Percentiles rank a stretch among this genome's conserved stretches.
These are phyloP conservation scores for human DNA, from an alignment of 2,113 vertebrate genomes.

Conservation along the genomic window DNA sequence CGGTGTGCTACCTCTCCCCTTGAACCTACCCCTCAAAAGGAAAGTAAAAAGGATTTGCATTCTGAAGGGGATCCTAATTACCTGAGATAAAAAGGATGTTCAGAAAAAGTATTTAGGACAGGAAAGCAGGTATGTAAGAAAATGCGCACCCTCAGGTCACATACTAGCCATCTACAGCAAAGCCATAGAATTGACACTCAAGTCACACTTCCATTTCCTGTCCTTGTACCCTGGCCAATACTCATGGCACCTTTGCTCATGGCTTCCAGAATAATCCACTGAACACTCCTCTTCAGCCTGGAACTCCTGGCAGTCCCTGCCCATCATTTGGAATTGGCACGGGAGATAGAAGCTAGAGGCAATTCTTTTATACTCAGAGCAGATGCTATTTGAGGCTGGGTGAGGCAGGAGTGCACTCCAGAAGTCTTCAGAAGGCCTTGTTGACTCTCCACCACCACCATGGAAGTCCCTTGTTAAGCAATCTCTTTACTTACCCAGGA, in stretches of 20 bases:
- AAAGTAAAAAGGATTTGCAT: background rate
- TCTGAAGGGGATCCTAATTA: background rate
- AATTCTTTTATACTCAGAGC: background rate
- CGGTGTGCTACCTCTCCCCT: background rate
- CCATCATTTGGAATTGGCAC: rapidly evolving
- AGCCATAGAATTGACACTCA: background rate
- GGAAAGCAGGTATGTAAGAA: background rate
- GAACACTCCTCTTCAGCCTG: background rate
- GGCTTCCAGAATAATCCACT: background rate
- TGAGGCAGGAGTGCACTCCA: background rate
- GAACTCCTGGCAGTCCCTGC: too few species aligned
- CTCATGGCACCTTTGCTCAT: background rate
- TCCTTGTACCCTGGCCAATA: rapidly evolving
- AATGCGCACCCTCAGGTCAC: background rate
- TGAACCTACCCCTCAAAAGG: rapidly evolving
- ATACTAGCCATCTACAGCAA: background rate
- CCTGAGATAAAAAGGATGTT: background rate
- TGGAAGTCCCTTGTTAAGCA: background rate
- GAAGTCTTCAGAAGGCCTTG: background rate
- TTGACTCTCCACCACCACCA: background rate
- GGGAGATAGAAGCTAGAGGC: background rate
- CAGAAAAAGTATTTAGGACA: background rate
- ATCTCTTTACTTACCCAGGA: background rate
- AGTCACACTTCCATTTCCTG: background rate
- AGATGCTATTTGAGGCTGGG: background rate